phyloP scores from a whole-genome alignment of 2,797 vertebrate species.

The Glyptemys insculpta region DNA sequence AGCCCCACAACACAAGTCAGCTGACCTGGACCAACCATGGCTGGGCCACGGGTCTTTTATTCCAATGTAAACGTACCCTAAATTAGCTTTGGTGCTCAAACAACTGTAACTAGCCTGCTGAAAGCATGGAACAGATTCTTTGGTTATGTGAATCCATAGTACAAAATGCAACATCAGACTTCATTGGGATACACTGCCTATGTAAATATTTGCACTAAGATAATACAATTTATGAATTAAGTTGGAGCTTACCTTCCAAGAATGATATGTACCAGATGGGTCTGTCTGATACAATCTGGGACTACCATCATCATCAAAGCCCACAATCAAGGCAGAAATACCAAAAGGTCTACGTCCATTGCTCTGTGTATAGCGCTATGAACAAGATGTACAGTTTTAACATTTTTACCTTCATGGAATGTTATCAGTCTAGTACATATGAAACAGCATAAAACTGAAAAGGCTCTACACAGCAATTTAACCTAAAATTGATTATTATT shows the following conservation, averaged over 20 bases:
- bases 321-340: slow-evolving; percentile 88
- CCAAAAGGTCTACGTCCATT: slow-evolving; percentile 89
- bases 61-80: not conserved
- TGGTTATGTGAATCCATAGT: not conserved
- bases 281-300: slow-evolving; percentile 89
- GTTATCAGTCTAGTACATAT: not conserved
- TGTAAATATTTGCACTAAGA: not conserved
- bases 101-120: not conserved
- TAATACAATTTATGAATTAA: not conserved
- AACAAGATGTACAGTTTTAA: not conserved
- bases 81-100: not conserved
- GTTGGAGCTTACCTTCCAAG: slow-evolving; percentile 85
- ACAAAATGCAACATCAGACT: not conserved
- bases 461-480: not conserved
- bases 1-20: not conserved
- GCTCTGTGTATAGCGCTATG: slow-evolving; percentile 87
- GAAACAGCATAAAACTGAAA: not conserved
- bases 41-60: not conserved
- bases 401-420: not conserved
- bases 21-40: not conserved
- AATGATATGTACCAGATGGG: slow-evolving; percentile 89
- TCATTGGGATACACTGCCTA: not conserved
- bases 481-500: not conserved
- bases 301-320: slow-evolving; percentile 88
- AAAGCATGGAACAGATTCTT: not conserved